Percentiles rank a stretch among this genome's conserved stretches.
Evolutionary conservation across 2,113 vertebrate genomes (phyloP).

Genomic region (Triplophysa rosa): DNA sequence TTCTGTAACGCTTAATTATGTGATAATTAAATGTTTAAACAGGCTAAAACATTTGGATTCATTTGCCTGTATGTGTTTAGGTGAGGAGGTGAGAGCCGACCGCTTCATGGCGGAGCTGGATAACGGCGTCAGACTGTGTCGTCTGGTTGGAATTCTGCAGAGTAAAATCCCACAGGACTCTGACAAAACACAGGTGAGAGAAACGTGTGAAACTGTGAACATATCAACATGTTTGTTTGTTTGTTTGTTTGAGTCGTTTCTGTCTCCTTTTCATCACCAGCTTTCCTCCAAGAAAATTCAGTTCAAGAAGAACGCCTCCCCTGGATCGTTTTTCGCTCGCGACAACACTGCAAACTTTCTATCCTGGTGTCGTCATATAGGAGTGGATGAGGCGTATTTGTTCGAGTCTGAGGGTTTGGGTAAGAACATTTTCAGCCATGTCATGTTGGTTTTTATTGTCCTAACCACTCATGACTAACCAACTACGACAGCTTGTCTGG

Average conservation of each 20-base stretch:
- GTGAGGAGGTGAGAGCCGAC: constrained; percentile 79
- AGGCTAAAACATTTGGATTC: background rate
- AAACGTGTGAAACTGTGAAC: no score
- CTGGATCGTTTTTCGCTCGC: constrained; percentile 95
- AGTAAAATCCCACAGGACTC: constrained; percentile 76
- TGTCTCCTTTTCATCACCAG: constrained; percentile 64
- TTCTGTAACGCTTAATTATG: no score
- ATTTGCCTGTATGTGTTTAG: constrained; percentile 47
- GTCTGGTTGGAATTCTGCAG: constrained; percentile 84
- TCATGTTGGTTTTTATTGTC: no score
- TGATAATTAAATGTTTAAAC: no score
- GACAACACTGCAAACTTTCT: constrained; percentile 99
- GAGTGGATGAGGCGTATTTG: constrained; percentile 91
- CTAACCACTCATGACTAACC: no score
- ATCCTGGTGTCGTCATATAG: constrained; percentile 87
- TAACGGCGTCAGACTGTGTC: constrained; percentile 81
- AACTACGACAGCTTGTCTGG: background rate
- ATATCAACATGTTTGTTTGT: background rate
- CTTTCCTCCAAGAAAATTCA: constrained; percentile 86
- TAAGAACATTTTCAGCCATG: constrained; percentile 55
- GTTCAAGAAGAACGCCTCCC: constrained; percentile 87
- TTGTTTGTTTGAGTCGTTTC: background rate
- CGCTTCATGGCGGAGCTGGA: constrained; percentile 76
- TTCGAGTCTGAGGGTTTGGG: constrained; percentile 98
- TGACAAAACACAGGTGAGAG: constrained; percentile 78